phyloP scores from a whole-genome alignment of 1,140 invertebrate species.

The Thaumatotibia leucotreta region DNA sequence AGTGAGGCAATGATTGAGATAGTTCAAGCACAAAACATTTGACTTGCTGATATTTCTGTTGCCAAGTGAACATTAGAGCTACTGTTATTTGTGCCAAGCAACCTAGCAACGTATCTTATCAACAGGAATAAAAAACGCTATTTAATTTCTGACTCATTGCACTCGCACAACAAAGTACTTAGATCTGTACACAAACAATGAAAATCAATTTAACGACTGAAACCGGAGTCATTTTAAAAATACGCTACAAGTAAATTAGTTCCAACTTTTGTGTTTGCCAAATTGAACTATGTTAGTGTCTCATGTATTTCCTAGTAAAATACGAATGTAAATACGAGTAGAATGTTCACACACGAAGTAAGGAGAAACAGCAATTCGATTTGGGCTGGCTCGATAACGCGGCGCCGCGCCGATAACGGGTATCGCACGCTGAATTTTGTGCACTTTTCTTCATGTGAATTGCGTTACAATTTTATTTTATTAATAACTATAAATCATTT shows the following conservation, averaged over 20 bases:
- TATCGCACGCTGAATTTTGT: slow-evolving; percentile 1
- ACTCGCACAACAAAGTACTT: background rate
- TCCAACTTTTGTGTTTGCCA: background rate
- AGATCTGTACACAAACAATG: background rate
- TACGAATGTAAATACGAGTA: background rate
- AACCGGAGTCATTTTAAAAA: background rate
- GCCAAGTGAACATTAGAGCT: background rate
- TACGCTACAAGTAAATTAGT: background rate
- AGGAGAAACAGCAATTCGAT: slow-evolving; percentile 10
- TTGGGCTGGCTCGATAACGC: background rate
- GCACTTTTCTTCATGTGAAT: slow-evolving; percentile 2
- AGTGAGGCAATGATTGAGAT: background rate
- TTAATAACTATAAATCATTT: background rate
- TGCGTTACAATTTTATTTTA: background rate
- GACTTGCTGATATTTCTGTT: background rate
- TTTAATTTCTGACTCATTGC: background rate
- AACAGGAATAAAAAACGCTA: background rate
- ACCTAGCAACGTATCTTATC: background rate
- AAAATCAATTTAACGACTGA: background rate
- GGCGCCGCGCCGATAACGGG: slow-evolving; percentile 2
- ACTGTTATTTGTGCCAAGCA: background rate
- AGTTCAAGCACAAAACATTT: too few relatives aligned
- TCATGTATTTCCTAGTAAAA: slow-evolving; percentile 8
- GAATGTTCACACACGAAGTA: background rate
- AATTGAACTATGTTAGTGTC: background rate